phyloP scores from a whole-genome alignment of 1,140 invertebrate species.

The Zaprionus nigranus region DNA sequence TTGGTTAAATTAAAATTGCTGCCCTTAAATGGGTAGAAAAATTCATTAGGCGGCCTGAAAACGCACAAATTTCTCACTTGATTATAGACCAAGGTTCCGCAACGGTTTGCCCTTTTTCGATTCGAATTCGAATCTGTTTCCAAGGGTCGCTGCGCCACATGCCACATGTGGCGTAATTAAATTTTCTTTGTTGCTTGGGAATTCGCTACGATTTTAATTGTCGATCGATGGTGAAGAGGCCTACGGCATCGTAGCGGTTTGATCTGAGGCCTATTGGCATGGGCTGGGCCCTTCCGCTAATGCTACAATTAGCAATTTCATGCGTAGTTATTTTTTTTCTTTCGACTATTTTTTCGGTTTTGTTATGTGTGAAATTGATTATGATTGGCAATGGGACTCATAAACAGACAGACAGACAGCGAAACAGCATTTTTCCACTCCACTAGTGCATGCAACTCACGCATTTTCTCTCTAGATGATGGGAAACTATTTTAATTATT shows the following conservation, averaged over 20 bases:
- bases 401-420: slow-evolving; percentile 33
- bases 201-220: slow-evolving; percentile 82
- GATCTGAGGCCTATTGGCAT: slow-evolving; percentile 24
- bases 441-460: slow-evolving; percentile 3
- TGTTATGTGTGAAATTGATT: slow-evolving; percentile 81
- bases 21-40: slow-evolving; percentile 42
- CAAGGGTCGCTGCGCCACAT: slow-evolving; percentile 51
- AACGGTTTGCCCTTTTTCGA: slow-evolving; percentile 44
- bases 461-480: slow-evolving; percentile 22
- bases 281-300: slow-evolving; percentile 61
- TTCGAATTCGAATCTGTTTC: slow-evolving; percentile 38
- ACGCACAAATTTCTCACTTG: slow-evolving; percentile 69
- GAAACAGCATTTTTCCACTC: slow-evolving; percentile 54
- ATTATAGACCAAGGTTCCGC: slow-evolving; percentile 60
- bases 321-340: slow-evolving; percentile 59
- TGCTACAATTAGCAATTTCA: slow-evolving; percentile 77
- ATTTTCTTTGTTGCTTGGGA: slow-evolving; percentile 77
- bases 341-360: slow-evolving; percentile 43
- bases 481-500: slow-evolving; percentile 35
- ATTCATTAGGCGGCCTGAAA: slow-evolving; percentile 71
- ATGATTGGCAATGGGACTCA: slow-evolving; percentile 71
- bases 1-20: slow-evolving; percentile 54
- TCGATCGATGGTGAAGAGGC: slow-evolving; percentile 47
- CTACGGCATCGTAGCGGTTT: slow-evolving; percentile 43
- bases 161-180: slow-evolving; percentile 80